Evolutionary conservation across 2,797 vertebrate species (phyloP).

Genomic region (Morus bassanus): DNA sequence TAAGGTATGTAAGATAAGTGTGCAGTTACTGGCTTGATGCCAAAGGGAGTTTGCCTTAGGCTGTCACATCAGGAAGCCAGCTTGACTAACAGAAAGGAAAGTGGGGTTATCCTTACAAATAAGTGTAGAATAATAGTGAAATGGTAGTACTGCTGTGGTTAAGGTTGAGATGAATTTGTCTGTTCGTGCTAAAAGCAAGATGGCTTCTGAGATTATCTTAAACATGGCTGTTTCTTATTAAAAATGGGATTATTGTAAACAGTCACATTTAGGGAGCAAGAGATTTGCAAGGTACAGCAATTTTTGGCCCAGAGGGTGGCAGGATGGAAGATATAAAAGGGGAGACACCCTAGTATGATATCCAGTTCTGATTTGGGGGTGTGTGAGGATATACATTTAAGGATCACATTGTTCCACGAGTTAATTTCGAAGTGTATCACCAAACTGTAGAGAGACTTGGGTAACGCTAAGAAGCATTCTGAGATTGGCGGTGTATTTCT

Average conservation of each 20-base stretch:
- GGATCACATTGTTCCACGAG: background rate
- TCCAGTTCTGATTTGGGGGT: background rate
- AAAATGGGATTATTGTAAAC: background rate
- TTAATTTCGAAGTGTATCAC: background rate
- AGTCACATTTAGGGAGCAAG: background rate
- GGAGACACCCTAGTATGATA: background rate
- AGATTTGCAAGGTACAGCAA: background rate
- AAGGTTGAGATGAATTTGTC: background rate
- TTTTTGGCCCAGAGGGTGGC: background rate
- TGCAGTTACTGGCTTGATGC: background rate
- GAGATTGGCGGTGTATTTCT: background rate
- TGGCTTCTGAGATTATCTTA: background rate
- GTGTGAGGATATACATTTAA: background rate
- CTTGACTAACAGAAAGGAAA: background rate
- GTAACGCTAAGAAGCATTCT: background rate
- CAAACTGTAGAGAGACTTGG: background rate
- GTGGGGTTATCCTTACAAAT: background rate
- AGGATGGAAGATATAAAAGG: background rate
- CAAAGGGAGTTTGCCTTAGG: background rate
- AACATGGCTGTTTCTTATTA: background rate
- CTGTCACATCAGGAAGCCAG: background rate
- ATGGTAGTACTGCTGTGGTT: background rate
- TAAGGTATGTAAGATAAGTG: background rate
- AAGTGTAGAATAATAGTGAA: background rate
- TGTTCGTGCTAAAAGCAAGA: background rate